Conservation (phyloP, 2,113 vertebrate genomes). For the Phalacrocorax pelagicus region DNA sequence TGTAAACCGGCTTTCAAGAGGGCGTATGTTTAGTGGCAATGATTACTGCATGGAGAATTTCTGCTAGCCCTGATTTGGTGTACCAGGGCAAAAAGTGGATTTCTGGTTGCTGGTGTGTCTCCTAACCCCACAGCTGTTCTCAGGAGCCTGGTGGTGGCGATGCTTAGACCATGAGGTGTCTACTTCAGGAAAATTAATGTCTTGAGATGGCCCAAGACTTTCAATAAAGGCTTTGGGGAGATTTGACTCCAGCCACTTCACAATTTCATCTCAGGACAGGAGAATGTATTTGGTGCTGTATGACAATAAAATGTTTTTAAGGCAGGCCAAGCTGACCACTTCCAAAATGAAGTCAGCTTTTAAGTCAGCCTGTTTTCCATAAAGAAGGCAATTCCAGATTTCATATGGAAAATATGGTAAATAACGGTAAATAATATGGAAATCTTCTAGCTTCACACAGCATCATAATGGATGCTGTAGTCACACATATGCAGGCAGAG, state of each 20-base stretch:
- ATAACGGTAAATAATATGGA: neutral
- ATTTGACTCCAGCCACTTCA: neutral
- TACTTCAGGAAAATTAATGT: neutral
- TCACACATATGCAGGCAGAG: neutral
- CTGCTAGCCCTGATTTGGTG: accelerated
- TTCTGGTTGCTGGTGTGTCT: neutral
- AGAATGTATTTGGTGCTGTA: neutral
- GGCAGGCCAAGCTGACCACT: neutral
- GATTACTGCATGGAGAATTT: neutral
- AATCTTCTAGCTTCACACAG: neutral
- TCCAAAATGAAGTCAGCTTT: neutral
- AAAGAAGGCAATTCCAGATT: neutral
- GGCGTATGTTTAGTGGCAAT: neutral
- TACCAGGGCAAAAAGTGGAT: neutral
- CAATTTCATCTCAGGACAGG: neutral
- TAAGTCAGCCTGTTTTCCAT: neutral
- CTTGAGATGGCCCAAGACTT: neutral
- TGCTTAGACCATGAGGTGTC: neutral
- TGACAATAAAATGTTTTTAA: neutral
- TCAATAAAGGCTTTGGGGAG: neutral
- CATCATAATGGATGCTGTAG: neutral
- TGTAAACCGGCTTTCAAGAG: neutral
- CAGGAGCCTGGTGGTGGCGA: neutral
- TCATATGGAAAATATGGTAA: neutral
- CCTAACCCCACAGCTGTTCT: neutral